Percentiles rank a stretch among this genome's conserved stretches.
phyloP scores from a whole-genome alignment of 2,113 vertebrate genomes.

The Sporophila hypoxantha region DNA sequence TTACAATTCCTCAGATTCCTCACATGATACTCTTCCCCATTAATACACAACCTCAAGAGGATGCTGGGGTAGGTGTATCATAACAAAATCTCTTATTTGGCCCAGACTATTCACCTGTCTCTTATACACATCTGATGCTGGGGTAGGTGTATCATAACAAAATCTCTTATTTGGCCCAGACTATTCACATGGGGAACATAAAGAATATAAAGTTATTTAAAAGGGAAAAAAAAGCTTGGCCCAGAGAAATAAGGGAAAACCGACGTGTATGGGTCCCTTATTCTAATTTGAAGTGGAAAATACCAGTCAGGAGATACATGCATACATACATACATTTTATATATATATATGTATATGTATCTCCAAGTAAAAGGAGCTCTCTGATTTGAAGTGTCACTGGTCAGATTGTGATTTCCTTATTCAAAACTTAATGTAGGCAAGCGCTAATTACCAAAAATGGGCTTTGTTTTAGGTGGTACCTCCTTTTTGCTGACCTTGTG shows the following conservation, averaged over 20 bases:
- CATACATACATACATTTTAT: fast-evolving
- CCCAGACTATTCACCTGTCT: not conserved
- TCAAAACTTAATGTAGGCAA: not conserved
- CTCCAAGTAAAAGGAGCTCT: not conserved
- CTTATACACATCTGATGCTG: too few relatives aligned
- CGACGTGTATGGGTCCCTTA: not conserved
- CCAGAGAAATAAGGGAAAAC: not conserved
- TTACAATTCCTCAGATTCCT: slow-evolving; percentile 8
- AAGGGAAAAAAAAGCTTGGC: not conserved
- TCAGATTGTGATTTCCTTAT: not conserved
- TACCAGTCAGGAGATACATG: not conserved
- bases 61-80: not conserved
- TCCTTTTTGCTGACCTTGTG: not conserved
- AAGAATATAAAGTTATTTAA: not conserved
- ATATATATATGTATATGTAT: not conserved
- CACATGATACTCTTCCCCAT: not conserved
- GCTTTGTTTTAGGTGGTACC: not conserved
- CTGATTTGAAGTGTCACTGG: not conserved
- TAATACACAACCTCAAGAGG: not conserved
- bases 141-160: not conserved
- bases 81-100: not conserved
- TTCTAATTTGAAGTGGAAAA: not conserved
- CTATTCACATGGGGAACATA: not conserved
- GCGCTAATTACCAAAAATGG: not conserved
- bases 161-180: not conserved